Conservation (phyloP, 1,140 invertebrate species). For the Dreissena rostriformis region DNA sequence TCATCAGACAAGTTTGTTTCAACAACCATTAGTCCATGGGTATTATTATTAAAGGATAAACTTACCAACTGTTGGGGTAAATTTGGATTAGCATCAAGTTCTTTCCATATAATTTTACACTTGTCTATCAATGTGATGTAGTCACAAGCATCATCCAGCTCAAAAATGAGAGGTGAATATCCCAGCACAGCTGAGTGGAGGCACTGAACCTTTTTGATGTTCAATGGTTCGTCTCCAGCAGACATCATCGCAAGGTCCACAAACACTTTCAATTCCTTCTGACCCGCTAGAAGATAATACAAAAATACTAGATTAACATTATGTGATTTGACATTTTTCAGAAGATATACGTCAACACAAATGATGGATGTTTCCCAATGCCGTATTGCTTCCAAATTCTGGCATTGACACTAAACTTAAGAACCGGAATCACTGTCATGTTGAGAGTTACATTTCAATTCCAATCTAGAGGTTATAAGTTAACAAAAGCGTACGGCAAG, state of each 20-base stretch:
- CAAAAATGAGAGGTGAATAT: slow-evolving; percentile 78
- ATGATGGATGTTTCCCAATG: no score
- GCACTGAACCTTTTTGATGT: slow-evolving; percentile 70
- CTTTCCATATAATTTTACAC: slow-evolving; percentile 71
- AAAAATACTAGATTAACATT: no score
- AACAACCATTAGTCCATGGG: no score
- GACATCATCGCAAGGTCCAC: slow-evolving; percentile 77
- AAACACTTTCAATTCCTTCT: slow-evolving; percentile 77
- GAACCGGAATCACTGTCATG: no score
- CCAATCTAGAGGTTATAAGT: no score
- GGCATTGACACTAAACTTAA: no score
- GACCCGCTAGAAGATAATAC: slow-evolving; percentile 51
- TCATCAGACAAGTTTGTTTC: no score
- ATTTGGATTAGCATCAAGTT: slow-evolving; percentile 64
- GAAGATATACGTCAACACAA: no score
- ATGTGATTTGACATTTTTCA: no score
- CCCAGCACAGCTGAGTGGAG: slow-evolving; percentile 73
- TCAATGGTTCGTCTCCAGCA: slow-evolving; percentile 73
- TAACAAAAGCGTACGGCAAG: no score
- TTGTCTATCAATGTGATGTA: slow-evolving; percentile 63
- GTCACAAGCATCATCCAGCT: slow-evolving; percentile 57
- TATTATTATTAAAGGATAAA: neutral
- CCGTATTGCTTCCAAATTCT: no score
- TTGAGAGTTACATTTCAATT: no score
- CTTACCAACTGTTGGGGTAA: slow-evolving; percentile 73